phyloP scores from a whole-genome alignment of 2,113 vertebrate genomes.

The Ardeotis arabs region DNA sequence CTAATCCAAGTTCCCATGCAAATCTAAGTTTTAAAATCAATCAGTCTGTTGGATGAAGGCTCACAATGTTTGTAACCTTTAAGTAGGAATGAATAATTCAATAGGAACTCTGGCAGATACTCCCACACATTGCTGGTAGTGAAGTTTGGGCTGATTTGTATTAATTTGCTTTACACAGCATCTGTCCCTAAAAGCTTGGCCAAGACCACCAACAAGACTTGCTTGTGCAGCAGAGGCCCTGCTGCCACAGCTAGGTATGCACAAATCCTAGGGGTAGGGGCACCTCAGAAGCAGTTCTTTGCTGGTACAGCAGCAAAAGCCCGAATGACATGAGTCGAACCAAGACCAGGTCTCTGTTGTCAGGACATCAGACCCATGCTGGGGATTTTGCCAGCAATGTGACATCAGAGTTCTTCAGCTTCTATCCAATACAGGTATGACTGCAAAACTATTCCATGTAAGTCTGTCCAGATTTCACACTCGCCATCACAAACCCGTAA shows the following conservation, averaged over 20 bases:
- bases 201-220: not conserved
- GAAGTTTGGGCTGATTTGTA: not conserved
- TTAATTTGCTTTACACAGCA: not conserved
- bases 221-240: not conserved
- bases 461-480: not conserved
- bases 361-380: not conserved
- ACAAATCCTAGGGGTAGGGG: not conserved
- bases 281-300: not conserved
- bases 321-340: fast-evolving
- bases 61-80: not conserved
- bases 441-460: not conserved
- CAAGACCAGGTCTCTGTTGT: not conserved
- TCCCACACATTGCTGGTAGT: not conserved
- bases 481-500: not conserved
- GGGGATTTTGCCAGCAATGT: not conserved
- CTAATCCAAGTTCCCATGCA: not conserved
- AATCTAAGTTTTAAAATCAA: not conserved
- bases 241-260: not conserved
- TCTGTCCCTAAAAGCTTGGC: not conserved
- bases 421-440: not conserved
- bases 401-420: not conserved
- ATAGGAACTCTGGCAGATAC: not conserved
- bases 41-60: not conserved
- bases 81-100: constrained; percentile 8
- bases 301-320: not conserved